phyloP scores from a whole-genome alignment of 2,888 invertebrate genomes.

The Piscicola geometra region DNA sequence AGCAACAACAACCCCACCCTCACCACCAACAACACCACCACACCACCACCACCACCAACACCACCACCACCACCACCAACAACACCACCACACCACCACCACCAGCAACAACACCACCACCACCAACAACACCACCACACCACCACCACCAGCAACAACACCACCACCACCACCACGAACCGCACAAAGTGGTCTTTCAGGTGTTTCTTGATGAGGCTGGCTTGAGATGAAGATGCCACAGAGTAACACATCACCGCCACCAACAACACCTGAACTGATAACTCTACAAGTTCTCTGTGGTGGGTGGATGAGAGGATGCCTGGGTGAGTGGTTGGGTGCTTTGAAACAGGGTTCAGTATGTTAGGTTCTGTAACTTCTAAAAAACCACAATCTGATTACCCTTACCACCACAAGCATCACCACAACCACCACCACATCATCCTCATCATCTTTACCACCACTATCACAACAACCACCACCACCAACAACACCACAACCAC shows the following conservation, averaged over 20 bases:
- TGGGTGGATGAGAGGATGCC: no score
- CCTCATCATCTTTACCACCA: no score
- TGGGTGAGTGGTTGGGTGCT: no score
- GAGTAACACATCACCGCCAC: slow-evolving; percentile 5
- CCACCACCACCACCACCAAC: background rate
- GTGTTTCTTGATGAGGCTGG: background rate
- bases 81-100: no score
- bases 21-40: slow-evolving; percentile 11
- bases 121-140: no score
- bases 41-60: background rate
- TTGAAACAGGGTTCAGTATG: no score
- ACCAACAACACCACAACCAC: background rate
- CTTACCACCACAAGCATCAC: no score
- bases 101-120: background rate
- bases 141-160: no score
- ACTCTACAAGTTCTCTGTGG: slow-evolving; percentile 5
- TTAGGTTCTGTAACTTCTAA: no score
- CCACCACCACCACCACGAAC: background rate
- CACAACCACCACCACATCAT: no score
- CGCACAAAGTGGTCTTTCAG: background rate
- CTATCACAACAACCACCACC: no score
- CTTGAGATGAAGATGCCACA: background rate
- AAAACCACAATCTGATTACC: no score
- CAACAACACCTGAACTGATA: background rate
- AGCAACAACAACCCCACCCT: slow-evolving; percentile 4